Evolutionary conservation across 2,113 vertebrate species (phyloP).

Genomic region (Chitala chitala): DNA sequence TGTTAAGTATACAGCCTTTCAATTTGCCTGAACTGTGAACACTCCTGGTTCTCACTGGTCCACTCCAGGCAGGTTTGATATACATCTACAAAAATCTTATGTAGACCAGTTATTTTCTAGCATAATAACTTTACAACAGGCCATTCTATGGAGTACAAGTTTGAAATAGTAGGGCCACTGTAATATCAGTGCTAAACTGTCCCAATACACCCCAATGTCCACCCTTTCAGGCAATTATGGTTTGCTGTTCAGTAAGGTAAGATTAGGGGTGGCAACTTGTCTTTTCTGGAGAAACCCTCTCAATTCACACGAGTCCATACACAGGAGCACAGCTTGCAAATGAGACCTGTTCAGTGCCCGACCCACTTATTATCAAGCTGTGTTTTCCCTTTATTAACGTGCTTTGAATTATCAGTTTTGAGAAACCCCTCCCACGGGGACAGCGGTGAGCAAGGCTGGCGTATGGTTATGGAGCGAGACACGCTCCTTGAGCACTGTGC

Average conservation of each 20-base stretch:
- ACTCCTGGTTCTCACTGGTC: too few species aligned
- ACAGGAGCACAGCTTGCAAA: background rate
- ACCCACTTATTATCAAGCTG: background rate
- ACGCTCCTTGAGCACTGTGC: background rate
- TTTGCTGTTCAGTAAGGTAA: conserved; percentile 13
- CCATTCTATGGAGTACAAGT: too few species aligned
- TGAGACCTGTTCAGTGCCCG: background rate
- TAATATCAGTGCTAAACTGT: background rate
- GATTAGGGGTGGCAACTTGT: background rate
- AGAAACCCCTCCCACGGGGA: conserved; percentile 7
- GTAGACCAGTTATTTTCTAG: too few species aligned
- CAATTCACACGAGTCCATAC: background rate
- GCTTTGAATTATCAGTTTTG: conserved; percentile 7
- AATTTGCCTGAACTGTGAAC: too few species aligned
- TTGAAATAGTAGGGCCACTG: too few species aligned
- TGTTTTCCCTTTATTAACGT: conserved; percentile 1
- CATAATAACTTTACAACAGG: too few species aligned
- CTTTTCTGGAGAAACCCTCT: background rate
- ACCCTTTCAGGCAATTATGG: background rate
- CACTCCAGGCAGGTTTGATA: too few species aligned
- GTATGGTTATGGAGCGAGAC: background rate
- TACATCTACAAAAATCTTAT: too few species aligned
- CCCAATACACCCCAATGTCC: background rate
- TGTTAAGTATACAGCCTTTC: too few species aligned
- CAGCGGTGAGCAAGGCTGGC: background rate